A percentile compares a stretch with the other conserved stretches of the same genome.
Conservation (phyloP, 2,888 invertebrate species). For the Melolontha melolontha region DNA sequence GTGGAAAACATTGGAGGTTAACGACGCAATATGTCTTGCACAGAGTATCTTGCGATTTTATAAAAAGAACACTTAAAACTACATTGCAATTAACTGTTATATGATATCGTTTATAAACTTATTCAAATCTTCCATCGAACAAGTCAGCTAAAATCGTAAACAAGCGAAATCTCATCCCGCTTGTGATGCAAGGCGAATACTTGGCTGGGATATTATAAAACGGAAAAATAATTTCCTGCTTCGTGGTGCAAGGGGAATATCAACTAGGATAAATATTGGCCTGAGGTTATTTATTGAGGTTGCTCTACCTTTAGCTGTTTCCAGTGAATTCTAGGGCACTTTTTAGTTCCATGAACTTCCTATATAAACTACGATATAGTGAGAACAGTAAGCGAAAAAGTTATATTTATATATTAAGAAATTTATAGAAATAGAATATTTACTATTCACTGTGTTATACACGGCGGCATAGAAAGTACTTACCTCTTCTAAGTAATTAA, state of each 20-base stretch:
- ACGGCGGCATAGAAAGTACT: too few relatives aligned
- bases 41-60: too few relatives aligned
- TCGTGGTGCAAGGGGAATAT: conserved; percentile 56
- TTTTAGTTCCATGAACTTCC: conserved; percentile 4
- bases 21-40: too few relatives aligned
- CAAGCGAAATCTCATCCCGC: conserved; percentile 55
- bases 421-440: too few relatives aligned
- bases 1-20: background rate
- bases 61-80: too few relatives aligned
- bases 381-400: too few relatives aligned
- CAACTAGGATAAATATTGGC: conserved; percentile 58
- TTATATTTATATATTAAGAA: too few relatives aligned
- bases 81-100: background rate
- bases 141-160: conserved; percentile 47
- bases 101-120: conserved; percentile 14
- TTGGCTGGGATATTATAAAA: conserved; percentile 57
- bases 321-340: conserved; percentile 5
- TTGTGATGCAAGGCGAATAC: conserved; percentile 57
- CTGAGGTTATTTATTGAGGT: conserved; percentile 54
- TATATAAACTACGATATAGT: background rate
- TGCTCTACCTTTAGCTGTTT: conserved; percentile 48
- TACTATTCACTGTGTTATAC: too few relatives aligned
- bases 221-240: conserved; percentile 61
- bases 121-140: conserved; percentile 20
- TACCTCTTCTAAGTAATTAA: too few relatives aligned